These are phyloP conservation scores for Dendrocincla tyrannina DNA, from an alignment of 2,797 vertebrate genomes.

Conservation along the genomic window DNA sequence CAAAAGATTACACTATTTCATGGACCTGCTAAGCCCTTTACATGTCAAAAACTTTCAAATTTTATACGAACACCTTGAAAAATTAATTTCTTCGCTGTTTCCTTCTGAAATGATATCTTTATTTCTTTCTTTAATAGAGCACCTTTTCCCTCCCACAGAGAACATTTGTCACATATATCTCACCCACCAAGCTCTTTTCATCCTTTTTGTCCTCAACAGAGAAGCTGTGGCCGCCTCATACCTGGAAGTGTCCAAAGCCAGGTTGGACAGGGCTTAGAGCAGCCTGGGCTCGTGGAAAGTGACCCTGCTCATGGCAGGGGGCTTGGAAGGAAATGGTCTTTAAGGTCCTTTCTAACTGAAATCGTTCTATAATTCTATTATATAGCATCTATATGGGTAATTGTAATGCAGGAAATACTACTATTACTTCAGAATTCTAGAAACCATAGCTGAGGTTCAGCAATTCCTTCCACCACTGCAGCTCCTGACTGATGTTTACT, in stretches of 20 bases:
- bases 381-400: neutral
- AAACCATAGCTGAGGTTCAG: neutral
- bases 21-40: slow-evolving; percentile 60
- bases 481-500: neutral
- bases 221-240: neutral
- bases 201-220: neutral
- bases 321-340: neutral
- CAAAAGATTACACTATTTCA: slow-evolving; percentile 50
- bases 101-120: neutral
- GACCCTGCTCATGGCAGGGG: neutral
- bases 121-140: neutral
- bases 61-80: slow-evolving; percentile 60
- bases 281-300: neutral
- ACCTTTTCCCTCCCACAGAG: neutral
- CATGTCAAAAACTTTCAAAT: slow-evolving; percentile 57
- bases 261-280: neutral
- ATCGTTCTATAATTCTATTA: neutral
- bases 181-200: neutral
- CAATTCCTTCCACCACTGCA: neutral
- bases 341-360: neutral
- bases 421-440: neutral
- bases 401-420: neutral
- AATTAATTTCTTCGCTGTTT: slow-evolving; percentile 22
- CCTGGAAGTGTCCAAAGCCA: neutral
- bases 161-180: neutral